Percentiles rank a stretch among this genome's conserved stretches.
These are phyloP conservation scores for Eupithecia vulgata DNA, from an alignment of 2,888 invertebrate genomes.

Conservation along the genomic window DNA sequence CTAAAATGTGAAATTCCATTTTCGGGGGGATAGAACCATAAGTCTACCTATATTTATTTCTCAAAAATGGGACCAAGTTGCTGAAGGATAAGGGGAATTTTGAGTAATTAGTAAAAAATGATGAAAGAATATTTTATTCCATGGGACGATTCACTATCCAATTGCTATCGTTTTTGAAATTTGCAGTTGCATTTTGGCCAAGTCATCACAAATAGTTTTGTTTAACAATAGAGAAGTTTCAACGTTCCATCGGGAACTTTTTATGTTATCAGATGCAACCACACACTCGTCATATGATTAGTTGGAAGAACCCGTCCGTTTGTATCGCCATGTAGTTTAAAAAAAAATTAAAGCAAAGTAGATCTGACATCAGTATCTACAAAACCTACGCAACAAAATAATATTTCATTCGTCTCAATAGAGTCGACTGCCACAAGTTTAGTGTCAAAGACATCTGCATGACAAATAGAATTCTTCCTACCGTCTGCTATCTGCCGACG, in stretches of 20 bases:
- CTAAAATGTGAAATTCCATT: conserved; percentile 31
- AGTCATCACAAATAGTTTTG: too few species aligned
- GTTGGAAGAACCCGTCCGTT: too few species aligned
- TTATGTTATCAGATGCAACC: too few species aligned
- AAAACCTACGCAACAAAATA: conserved; percentile 10
- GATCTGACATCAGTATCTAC: background rate
- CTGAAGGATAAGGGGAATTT: background rate
- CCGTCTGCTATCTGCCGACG: conserved; percentile 45
- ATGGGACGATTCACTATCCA: background rate
- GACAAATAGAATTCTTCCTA: conserved; percentile 50
- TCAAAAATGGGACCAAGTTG: background rate
- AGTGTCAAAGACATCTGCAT: conserved; percentile 47
- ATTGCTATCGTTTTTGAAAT: background rate
- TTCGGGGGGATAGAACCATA: background rate
- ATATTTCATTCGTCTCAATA: conserved; percentile 30
- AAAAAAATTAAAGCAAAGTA: background rate
- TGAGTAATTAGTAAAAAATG: background rate
- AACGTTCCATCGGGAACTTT: too few species aligned
- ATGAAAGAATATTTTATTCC: background rate
- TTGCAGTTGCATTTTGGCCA: background rate
- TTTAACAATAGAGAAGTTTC: too few species aligned
- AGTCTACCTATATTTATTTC: background rate
- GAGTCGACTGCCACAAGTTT: conserved; percentile 39
- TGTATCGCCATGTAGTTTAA: background rate
- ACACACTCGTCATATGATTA: too few species aligned